Evolutionary conservation across 2,888 invertebrate species (phyloP), one percentile per base, ranked within the genome.

Genomic region (Ceratothoa steindachneri): DNA sequence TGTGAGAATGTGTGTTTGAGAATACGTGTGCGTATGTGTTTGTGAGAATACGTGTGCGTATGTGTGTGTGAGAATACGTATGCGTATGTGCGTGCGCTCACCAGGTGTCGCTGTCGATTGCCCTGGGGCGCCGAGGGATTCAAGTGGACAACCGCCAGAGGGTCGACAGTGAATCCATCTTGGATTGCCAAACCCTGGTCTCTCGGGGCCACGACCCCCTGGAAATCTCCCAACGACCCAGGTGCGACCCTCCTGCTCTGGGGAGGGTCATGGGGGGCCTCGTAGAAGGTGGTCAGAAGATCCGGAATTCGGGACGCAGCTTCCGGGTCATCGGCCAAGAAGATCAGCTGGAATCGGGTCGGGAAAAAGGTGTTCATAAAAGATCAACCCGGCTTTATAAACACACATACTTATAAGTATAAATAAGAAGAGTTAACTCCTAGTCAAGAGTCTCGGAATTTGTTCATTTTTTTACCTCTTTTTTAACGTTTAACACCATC

Each of bases 251-350:
- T 41, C 3, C 31, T 30, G n/a, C 55, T 24, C n/a, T 24, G 24
- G 19, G 67, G 12, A 12, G n/a, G 3, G 2, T 19, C 60, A 19
- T 30, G n/a, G 0, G 52, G n/a, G 2, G 19, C 60, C 7, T 30
- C 66, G 66, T 66, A 29, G 7, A 64, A 30, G 0, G 67, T 70
- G 3, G 70, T 53, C 74, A 74, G 22, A 22, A 75, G 70, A 9
- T 69, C 68, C 2, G 67, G 74, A 24, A 75, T 70, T n/a, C 69
- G 69, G 1, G 77, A 72, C 2, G 77, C 77, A 2, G 77, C 77
- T 22, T 72, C 72, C 51, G 52, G 65, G 67, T 77, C 77, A 41
- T 77, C 77, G n/a, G 75, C 75, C 29, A 77, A 30, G 41, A 77
- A 77, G n/a, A 70, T 55, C 30, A 77, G 67, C 77, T 77, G 53